Base-by-base conservation (phyloP, 1,140 invertebrate species). In the Sitobion miscanthi region DNA sequence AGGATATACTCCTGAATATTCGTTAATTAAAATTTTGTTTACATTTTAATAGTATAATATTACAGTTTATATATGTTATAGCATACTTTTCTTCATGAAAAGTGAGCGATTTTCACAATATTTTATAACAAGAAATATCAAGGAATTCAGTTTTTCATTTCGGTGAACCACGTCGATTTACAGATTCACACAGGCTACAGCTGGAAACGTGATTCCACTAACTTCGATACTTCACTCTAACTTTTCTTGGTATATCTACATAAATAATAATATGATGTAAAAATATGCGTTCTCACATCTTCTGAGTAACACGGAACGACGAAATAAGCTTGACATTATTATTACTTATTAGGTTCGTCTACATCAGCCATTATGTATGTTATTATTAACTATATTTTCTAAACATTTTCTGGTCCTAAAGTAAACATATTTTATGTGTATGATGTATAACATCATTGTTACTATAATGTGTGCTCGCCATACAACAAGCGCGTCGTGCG, bases 301-400 rank as follows among this genome's bases (percentile, higher is more conserved):
- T 77, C 62, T 0, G 62, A n/a, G 62, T n/a, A 77, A 77, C 62
- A 77, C 2, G 62, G n/a, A 77, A 77, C 62, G 62, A 77, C 14
- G 62, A 77, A 77, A 77, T 77, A 77, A 77, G 14, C 17, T 35
- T 17, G 30, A 77, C 62, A 14, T 77, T 77, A 77, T 42, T 42
- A 42, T 42, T 42, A 42, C 42, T 42, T 42, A 42, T 77, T 77
- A 17, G 62, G 30, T 35, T n/a, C 30, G 62, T 69, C 62, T 77
- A 77, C 62, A 77, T 5, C 30, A n/a, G 62, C n/a, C 5, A 77
- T 77, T n/a, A 77, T 77, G 62, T 77, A 77, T 77, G 30, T 35
- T n/a, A 77, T 77, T 77, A n/a, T 77, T n/a, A 30, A 77, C 62
- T 17, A 77, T 77, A 77, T 77, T 77, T 77, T 77, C n/a, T 77